Conservation (phyloP, 2,888 invertebrate genomes). For the Meiosimyza decipiens region DNA sequence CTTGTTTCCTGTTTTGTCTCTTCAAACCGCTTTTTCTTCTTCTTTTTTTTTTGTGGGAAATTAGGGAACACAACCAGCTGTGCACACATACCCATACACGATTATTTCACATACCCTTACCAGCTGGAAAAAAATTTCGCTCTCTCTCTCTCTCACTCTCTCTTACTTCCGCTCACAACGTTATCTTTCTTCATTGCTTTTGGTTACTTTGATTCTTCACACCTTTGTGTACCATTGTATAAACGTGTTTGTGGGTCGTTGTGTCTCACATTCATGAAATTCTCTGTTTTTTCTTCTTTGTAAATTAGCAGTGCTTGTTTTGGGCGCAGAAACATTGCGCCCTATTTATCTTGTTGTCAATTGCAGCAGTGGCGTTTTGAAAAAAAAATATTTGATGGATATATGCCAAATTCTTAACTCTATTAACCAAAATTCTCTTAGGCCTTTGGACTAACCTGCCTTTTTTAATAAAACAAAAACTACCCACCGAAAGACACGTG, state of each 20-base stretch:
- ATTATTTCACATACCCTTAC: background rate
- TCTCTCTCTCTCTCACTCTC: constrained; percentile 8
- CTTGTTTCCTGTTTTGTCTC: constrained; percentile 4
- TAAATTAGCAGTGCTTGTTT: too few relatives aligned
- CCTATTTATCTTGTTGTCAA: too few relatives aligned
- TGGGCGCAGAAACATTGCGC: too few relatives aligned
- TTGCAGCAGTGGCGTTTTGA: too few relatives aligned
- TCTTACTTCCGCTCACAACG: background rate
- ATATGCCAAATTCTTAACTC: too few relatives aligned
- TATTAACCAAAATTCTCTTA: too few relatives aligned
- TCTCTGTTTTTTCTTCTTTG: background rate
- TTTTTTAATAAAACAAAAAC: too few relatives aligned
- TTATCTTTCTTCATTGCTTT: background rate
- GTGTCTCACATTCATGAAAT: constrained; percentile 5
- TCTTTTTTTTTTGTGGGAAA: background rate
- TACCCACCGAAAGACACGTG: too few relatives aligned
- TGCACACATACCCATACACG: background rate
- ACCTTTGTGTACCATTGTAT: background rate
- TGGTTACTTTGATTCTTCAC: constrained; percentile 18
- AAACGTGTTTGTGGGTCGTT: background rate
- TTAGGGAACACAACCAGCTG: background rate
- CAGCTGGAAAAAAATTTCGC: background rate
- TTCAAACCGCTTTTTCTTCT: background rate
- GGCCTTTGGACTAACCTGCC: too few relatives aligned
- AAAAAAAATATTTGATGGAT: too few relatives aligned